These are phyloP conservation scores for Andricus grossulariae DNA, from an alignment of 1,140 invertebrate genomes.

Conservation along the genomic window DNA sequence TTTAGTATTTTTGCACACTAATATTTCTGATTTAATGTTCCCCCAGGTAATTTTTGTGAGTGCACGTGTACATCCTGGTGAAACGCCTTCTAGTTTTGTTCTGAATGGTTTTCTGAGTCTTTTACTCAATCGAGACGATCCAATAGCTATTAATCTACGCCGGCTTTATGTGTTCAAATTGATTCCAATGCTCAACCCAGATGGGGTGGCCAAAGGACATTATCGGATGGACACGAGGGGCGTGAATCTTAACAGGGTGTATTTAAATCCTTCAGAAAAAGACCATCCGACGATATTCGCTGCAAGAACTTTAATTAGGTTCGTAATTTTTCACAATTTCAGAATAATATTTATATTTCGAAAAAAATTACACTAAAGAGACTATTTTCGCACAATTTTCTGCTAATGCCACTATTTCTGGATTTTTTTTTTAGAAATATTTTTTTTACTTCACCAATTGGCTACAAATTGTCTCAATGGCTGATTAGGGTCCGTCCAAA, in stretches of 20 bases:
- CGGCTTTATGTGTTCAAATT: constrained; percentile 93
- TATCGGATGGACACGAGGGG: constrained; percentile 93
- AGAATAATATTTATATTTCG: too few species aligned
- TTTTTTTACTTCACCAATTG: too few species aligned
- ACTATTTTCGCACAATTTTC: too few species aligned
- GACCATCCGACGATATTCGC: constrained; percentile 91
- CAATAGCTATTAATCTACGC: constrained; percentile 83
- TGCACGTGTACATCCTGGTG: constrained; percentile 94
- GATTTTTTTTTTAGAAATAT: too few species aligned
- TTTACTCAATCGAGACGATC: constrained; percentile 84
- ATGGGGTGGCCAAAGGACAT: constrained; percentile 92
- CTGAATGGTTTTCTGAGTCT: constrained; percentile 94
- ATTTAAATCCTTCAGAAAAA: constrained; percentile 84
- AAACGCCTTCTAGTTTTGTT: constrained; percentile 95
- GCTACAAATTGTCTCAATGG: too few species aligned
- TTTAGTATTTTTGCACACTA: too few species aligned
- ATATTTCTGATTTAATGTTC: constrained; percentile 76
- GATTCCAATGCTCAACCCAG: constrained; percentile 95
- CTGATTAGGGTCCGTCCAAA: too few species aligned
- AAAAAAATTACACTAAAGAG: too few species aligned
- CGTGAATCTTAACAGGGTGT: constrained; percentile 92
- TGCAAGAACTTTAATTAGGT: constrained; percentile 86
- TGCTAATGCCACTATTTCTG: too few species aligned
- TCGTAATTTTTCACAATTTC: constrained; percentile 49
- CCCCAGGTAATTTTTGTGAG: constrained; percentile 88